Percentiles rank a stretch among this genome's conserved stretches.
Conservation (phyloP, 2,797 vertebrate species). For the Cottoperca gobio region DNA sequence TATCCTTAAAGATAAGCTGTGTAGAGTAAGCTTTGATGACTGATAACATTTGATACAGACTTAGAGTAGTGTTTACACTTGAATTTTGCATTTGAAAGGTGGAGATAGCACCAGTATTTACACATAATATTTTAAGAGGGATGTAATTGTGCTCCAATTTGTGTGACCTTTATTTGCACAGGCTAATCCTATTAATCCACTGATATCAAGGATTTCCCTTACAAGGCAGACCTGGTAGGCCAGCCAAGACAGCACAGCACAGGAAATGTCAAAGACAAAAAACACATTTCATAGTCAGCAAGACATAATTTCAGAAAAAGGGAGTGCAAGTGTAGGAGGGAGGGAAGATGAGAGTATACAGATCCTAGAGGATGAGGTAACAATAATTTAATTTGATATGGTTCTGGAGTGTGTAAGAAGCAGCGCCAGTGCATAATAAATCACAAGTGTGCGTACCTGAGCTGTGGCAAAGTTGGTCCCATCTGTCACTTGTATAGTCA, state of each 20-base stretch:
- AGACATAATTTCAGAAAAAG: slow-evolving; percentile 59
- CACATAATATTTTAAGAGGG: slow-evolving; percentile 19
- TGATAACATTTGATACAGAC: slow-evolving; percentile 18
- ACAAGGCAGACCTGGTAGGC: slow-evolving; percentile 28
- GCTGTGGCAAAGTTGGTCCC: slow-evolving; percentile 91
- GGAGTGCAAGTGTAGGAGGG: slow-evolving; percentile 18
- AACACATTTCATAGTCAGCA: slow-evolving; percentile 63
- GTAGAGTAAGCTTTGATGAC: background rate
- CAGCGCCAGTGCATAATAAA: slow-evolving; percentile 46
- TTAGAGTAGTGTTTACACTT: background rate
- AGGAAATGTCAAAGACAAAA: slow-evolving; percentile 55
- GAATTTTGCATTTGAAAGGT: slow-evolving; percentile 19
- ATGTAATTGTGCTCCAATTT: slow-evolving; percentile 9
- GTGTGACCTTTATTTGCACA: slow-evolving; percentile 47
- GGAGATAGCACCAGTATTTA: slow-evolving; percentile 8
- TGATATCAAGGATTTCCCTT: slow-evolving; percentile 54
- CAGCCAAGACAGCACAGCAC: slow-evolving; percentile 42
- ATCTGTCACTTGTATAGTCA: slow-evolving; percentile 96
- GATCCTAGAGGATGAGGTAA: slow-evolving; percentile 45
- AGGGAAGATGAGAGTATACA: slow-evolving; percentile 44
- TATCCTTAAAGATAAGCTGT: slow-evolving; percentile 8
- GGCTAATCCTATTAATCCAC: slow-evolving; percentile 65
- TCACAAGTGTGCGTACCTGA: slow-evolving; percentile 85
- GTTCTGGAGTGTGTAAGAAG: slow-evolving; percentile 35
- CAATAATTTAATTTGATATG: slow-evolving; percentile 62